Evolutionary conservation across 2,113 vertebrate species (phyloP).

Genomic region (Leptosomus discolor): DNA sequence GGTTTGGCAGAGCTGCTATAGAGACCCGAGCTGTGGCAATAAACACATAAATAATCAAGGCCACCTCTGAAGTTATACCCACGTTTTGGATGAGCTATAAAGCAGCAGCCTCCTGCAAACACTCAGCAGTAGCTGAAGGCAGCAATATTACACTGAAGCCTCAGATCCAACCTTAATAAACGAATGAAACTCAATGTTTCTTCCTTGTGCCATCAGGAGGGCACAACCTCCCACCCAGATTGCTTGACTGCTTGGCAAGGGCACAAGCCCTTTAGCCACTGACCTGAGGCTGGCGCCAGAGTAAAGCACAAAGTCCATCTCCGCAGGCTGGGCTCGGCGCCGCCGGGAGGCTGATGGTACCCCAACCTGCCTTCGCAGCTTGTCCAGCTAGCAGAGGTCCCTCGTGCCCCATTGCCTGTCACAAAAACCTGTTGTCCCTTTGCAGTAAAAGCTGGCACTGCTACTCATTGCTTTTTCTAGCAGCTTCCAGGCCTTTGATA

Average conservation of each 20-base stretch:
- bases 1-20: background rate
- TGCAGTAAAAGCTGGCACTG: background rate
- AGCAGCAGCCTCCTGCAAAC: background rate
- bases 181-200: background rate
- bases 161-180: background rate
- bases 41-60: background rate
- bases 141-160: background rate
- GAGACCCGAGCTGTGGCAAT: background rate
- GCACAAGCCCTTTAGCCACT: background rate
- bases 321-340: fast-evolving
- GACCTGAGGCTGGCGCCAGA: background rate
- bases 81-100: background rate
- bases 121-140: background rate
- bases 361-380: background rate
- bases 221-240: background rate
- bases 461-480: background rate
- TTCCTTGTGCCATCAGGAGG: background rate
- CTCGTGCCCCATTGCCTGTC: fast-evolving
- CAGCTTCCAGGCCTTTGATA: background rate
- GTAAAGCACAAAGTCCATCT: background rate
- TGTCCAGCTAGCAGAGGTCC: background rate
- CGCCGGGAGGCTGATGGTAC: background rate
- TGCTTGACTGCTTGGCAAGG: background rate
- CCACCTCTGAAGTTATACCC: background rate
- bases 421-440: background rate